Conservation (phyloP, 2,888 invertebrate species). For the Emmelina monodactyla region DNA sequence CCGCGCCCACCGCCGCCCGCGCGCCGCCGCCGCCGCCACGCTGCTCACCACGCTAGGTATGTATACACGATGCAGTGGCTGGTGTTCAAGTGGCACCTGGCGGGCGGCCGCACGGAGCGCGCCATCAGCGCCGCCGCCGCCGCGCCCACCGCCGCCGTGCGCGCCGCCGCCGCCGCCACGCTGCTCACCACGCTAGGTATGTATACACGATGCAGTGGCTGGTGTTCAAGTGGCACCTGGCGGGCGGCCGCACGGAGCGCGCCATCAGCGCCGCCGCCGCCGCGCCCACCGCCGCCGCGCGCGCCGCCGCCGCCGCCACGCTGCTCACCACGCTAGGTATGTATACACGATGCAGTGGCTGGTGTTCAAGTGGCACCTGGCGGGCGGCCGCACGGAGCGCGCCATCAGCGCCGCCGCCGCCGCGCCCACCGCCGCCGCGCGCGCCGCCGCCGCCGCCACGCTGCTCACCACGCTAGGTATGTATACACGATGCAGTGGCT, state of each 20-base stretch:
- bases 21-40: conserved; percentile 51
- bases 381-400: conserved; percentile 47
- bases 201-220: conserved; percentile 49
- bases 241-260: conserved; percentile 47
- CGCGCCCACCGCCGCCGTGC: conserved; percentile 46
- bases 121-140: conserved; percentile 52
- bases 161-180: conserved; percentile 51
- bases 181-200: conserved; percentile 52
- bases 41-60: conserved; percentile 52
- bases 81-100: conserved; percentile 59
- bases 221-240: conserved; percentile 59
- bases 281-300: conserved; percentile 46
- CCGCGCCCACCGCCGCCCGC: conserved; percentile 51
- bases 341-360: too few species aligned
- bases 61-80: conserved; percentile 50
- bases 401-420: conserved; percentile 52
- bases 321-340: conserved; percentile 52
- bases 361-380: conserved; percentile 59
- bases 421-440: conserved; percentile 46
- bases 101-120: conserved; percentile 47
- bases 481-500: too few species aligned
- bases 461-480: conserved; percentile 52
- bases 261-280: conserved; percentile 52
- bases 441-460: conserved; percentile 51
- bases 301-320: conserved; percentile 51